These are phyloP conservation scores for Phoeniculus purpureus DNA, from an alignment of 2,797 vertebrate genomes.

Conservation along the genomic window DNA sequence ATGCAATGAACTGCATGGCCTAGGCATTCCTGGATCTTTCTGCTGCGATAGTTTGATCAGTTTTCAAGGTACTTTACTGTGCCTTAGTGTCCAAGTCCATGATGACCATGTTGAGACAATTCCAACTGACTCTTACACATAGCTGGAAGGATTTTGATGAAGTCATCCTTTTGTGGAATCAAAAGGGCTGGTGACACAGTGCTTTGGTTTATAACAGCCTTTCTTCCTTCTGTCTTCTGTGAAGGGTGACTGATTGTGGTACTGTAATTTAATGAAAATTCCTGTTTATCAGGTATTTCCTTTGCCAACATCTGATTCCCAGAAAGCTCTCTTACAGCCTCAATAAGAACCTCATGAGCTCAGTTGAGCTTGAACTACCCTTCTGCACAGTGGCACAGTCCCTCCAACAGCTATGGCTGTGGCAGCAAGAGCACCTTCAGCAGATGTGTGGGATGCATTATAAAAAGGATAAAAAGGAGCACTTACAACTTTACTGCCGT, in stretches of 20 bases:
- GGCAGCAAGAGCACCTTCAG: background rate
- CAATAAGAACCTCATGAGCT: background rate
- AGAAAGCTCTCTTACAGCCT: background rate
- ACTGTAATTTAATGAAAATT: background rate
- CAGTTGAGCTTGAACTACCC: background rate
- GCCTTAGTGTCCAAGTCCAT: too few species aligned
- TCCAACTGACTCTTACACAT: too few species aligned
- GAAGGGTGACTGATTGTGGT: background rate
- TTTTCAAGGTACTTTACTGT: too few species aligned
- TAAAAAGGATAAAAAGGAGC: background rate
- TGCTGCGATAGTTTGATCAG: too few species aligned
- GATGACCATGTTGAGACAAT: too few species aligned
- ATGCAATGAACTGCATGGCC: too few species aligned
- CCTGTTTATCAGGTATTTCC: background rate
- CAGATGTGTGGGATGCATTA: background rate
- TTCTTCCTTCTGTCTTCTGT: background rate
- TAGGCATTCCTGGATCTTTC: too few species aligned
- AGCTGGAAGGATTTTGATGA: background rate
- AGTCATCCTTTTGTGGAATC: background rate
- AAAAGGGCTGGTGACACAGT: background rate
- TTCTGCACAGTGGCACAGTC: background rate
- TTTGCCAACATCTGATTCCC: background rate
- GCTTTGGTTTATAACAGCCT: background rate
- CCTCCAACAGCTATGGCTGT: background rate
- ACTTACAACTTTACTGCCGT: background rate